phyloP scores from a whole-genome alignment of 2,113 vertebrate species.

The Columba livia region DNA sequence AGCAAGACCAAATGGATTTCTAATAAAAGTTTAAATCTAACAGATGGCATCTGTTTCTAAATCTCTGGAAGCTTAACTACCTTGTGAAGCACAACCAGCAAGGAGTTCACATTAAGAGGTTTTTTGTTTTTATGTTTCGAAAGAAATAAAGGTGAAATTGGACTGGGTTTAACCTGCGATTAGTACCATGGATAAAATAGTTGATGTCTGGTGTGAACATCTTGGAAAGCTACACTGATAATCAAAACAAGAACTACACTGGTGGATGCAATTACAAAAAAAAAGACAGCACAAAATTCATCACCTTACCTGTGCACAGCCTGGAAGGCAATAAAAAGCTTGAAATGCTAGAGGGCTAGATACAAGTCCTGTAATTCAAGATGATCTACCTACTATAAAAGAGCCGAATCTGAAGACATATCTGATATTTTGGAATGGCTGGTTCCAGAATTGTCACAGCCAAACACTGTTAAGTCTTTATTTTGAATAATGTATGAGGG shows the following conservation, averaged over 20 bases:
- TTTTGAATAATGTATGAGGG: not conserved
- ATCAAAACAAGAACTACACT: constrained; percentile 18
- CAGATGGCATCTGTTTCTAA: constrained; percentile 29
- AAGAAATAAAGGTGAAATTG: constrained; percentile 40
- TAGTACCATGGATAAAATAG: constrained; percentile 29
- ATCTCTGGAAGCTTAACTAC: constrained; percentile 46
- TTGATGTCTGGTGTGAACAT: constrained; percentile 27
- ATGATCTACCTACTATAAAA: not conserved
- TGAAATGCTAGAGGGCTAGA: constrained; percentile 17
- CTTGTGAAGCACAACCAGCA: constrained; percentile 35
- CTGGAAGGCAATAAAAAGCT: constrained; percentile 23
- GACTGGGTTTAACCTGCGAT: constrained; percentile 18
- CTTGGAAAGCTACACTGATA: constrained; percentile 33
- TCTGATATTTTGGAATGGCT: not conserved
- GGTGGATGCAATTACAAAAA: constrained; percentile 35
- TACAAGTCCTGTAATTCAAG: constrained; percentile 33
- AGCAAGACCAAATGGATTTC: constrained; percentile 54
- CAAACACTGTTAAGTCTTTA: not conserved
- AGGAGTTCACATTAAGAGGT: not conserved
- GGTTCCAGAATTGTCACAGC: constrained; percentile 10
- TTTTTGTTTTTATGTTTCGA: constrained; percentile 32
- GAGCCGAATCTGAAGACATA: constrained; percentile 3
- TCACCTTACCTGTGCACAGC: not conserved
- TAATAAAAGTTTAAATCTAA: constrained; percentile 43
- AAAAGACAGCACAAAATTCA: constrained; percentile 4